phyloP scores from a whole-genome alignment of 2,888 invertebrate species.

The Cheilosia vernalis region DNA sequence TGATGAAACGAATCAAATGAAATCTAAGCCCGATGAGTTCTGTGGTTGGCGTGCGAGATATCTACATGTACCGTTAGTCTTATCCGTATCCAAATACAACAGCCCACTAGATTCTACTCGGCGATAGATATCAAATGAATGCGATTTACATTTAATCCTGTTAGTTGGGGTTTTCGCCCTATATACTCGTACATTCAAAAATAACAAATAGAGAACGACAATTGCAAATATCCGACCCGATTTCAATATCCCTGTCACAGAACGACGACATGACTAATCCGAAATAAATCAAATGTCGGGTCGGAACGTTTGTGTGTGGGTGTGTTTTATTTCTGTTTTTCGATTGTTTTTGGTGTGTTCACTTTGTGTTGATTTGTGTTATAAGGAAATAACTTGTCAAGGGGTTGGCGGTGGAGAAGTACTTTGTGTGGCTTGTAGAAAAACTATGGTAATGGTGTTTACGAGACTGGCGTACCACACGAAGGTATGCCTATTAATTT shows the following conservation, averaged over 20 bases:
- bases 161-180: slow-evolving; percentile 51
- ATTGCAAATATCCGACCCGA: slow-evolving; percentile 60
- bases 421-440: not conserved
- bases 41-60: not conserved
- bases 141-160: slow-evolving; percentile 72
- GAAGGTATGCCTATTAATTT: not conserved
- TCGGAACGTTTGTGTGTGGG: slow-evolving; percentile 57
- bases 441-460: slow-evolving; percentile 5
- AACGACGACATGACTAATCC: slow-evolving; percentile 72
- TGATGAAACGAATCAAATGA: slow-evolving; percentile 24
- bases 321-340: not conserved
- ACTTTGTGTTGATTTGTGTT: slow-evolving; percentile 34
- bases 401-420: not conserved
- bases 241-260: slow-evolving; percentile 68
- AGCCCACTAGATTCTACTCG: slow-evolving; percentile 6
- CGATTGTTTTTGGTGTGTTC: not conserved
- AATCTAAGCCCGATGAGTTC: slow-evolving; percentile 30
- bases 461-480: slow-evolving; percentile 11
- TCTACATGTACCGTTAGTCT: too few relatives aligned
- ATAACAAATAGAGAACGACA: slow-evolving; percentile 64
- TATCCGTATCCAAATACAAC: too few relatives aligned
- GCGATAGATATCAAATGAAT: slow-evolving; percentile 62
- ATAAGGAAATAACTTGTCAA: not conserved
- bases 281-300: slow-evolving; percentile 68
- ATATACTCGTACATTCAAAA: not conserved